Conservation (phyloP, 2,113 vertebrate genomes). For the Malurus cyaneus region DNA sequence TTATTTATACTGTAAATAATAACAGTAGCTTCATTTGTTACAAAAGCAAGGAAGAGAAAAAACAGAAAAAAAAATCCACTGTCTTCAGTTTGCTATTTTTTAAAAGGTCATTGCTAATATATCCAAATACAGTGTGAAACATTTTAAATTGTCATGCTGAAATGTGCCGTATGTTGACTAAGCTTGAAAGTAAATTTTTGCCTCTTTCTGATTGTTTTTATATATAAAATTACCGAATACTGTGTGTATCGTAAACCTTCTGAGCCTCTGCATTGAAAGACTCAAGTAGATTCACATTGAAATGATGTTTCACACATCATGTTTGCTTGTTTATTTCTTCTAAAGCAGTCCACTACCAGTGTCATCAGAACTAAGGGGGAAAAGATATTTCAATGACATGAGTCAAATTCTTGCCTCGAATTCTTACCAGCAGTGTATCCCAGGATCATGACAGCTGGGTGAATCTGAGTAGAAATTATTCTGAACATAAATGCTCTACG, state of each 20-base stretch:
- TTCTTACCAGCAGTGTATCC: neutral
- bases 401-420: neutral
- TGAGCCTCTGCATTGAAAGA: slow-evolving; percentile 62
- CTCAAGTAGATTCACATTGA: slow-evolving; percentile 54
- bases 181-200: slow-evolving; percentile 71
- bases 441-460: neutral
- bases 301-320: slow-evolving; percentile 46
- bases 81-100: slow-evolving; percentile 61
- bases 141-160: slow-evolving; percentile 68
- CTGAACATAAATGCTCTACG: neutral
- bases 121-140: slow-evolving; percentile 68
- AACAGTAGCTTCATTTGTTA: slow-evolving; percentile 69
- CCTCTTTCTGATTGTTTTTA: slow-evolving; percentile 77
- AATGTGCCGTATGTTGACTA: slow-evolving; percentile 68
- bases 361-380: neutral
- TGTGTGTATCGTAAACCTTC: slow-evolving; percentile 76
- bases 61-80: neutral
- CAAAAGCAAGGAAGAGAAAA: slow-evolving; percentile 43
- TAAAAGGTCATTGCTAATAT: slow-evolving; percentile 66
- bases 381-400: neutral
- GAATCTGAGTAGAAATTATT: neutral
- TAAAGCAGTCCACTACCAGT: slow-evolving; percentile 3
- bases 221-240: slow-evolving; percentile 78
- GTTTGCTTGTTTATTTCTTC: slow-evolving; percentile 30
- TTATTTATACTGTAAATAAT: slow-evolving; percentile 80